phyloP scores from a whole-genome alignment of 1,140 invertebrate species.

The Micrasema longulum region DNA sequence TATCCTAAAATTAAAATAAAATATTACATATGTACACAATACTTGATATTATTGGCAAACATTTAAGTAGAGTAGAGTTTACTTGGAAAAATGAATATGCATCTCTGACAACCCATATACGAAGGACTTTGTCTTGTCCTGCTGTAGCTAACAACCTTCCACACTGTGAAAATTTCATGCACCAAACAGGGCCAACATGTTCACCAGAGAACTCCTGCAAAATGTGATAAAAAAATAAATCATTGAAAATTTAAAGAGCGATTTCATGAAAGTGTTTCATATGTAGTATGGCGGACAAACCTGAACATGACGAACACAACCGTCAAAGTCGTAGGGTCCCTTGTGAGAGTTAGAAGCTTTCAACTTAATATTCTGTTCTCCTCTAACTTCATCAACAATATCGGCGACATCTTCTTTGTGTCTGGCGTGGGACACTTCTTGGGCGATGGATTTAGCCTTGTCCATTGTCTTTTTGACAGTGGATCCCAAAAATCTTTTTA shows the following conservation, averaged over 20 bases:
- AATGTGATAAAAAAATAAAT: too few species aligned
- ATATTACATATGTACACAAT: too few species aligned
- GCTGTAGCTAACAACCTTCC: conserved; percentile 94
- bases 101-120: conserved; percentile 94
- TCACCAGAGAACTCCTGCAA: conserved; percentile 81
- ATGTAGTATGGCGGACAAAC: conserved; percentile 54
- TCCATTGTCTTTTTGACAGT: conserved; percentile 90
- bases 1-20: conserved; percentile 71
- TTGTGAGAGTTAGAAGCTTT: conserved; percentile 96
- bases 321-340: conserved; percentile 95
- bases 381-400: conserved; percentile 85
- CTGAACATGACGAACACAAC: conserved; percentile 77
- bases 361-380: conserved; percentile 89
- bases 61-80: too few species aligned
- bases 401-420: conserved; percentile 89
- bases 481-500: conserved; percentile 88
- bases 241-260: too few species aligned
- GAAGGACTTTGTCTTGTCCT: conserved; percentile 92
- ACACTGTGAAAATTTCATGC: conserved; percentile 97
- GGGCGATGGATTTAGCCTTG: conserved; percentile 91
- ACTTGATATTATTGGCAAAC: too few species aligned
- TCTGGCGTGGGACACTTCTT: conserved; percentile 78
- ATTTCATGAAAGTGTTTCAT: too few species aligned
- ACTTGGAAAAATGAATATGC: conserved; percentile 89
- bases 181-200: conserved; percentile 95